Evolutionary conservation across 1,140 invertebrate genomes (phyloP), one percentile per base, ranked within the genome.

Genomic region (Aethina tumida): DNA sequence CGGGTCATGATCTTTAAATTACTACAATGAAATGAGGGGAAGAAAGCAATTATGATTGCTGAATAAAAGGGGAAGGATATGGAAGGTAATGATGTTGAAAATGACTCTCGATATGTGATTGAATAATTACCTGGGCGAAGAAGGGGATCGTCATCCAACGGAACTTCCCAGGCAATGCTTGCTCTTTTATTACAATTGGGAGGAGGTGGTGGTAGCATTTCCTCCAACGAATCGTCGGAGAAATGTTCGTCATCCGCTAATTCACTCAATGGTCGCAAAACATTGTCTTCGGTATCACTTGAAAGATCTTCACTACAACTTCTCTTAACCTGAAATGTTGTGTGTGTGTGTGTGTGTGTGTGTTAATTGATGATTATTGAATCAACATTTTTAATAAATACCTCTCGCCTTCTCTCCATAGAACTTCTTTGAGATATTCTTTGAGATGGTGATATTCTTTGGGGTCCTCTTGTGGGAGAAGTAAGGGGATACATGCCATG

Each of bases 101-200:
- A n/a, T n/a, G n/a, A n/a, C n/a, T n/a, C n/a, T n/a, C n/a, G n/a
- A n/a, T n/a, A n/a, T n/a, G n/a, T n/a, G n/a, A n/a, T n/a, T n/a
- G n/a, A n/a, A 12, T 8, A 10, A 7, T 21, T 34, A 41, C 79
- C 79, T 18, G 79, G 79, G 10, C 76, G 78, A 15, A 79, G 69
- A 13, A 81, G 60, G 27, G 75, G 71, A 61, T 81, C 76, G 17
- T 55, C 53, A 57, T 77, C 78, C 35, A 87, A 67, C 29, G 81
- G 76, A 19, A 87, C 83, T 66, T 86, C 82, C 81, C 81, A 85
- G 34, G 81, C 82, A 26, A 86, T 84, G 47, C 81, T 82, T 50
- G 77, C 75, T 43, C 81, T 70, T 62, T 84, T 85, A 53, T 73
- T 74, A 38, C 44, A 66, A 67, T 41, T 68, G 53, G 64, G 68